Evolutionary conservation across 2,113 vertebrate genomes (phyloP), one percentile per base, ranked within the genome.

Genomic region (Amia ocellicauda): DNA sequence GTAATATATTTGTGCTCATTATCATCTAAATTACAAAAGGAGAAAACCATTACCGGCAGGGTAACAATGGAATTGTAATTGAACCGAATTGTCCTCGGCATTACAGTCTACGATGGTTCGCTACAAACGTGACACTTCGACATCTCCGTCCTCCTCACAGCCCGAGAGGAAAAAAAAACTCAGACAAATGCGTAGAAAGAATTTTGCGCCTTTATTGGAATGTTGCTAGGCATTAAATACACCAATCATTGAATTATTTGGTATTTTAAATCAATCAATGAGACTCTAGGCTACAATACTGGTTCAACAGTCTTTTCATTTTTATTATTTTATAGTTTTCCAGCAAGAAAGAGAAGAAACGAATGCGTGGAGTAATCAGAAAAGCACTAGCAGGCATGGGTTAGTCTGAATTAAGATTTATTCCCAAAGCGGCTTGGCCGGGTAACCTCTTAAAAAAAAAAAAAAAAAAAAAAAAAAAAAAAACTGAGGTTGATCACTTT

Each of bases 151-250:
- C n/a, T n/a, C n/a, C n/a, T n/a, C 14, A 56, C 4, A 17, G 29
- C 29, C 27, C 23, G 11, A 56, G 27, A 80, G 89, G 83, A 85
- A 84, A 64, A 57, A 24, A 13, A 55, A 47, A 49, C 78, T 69
- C 82, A 81, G 80, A 87, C 82, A 83, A 85, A 71, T 67, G 74
- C 69, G 86, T 91, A 94, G 92, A 95, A 96, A 98, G 89, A 89
- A 90, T 87, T 88, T 72, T 83, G 79, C 91, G 89, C 88, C 89
- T 98, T 96, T 94, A 97, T 97, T 97, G 90, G 91, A 95, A 94
- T 93, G 90, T 89, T 87, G 80, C 86, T 89, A 92, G 90, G 90
- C 86, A 86, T 93, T 90, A 93, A 91, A 92, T 91, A 91, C 89
- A 95, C 86, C 93, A 91, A 89, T 86, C 86, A 86, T 89, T 87